phyloP scores from a whole-genome alignment of 2,797 vertebrate genomes.

The Rachycentron canadum region DNA sequence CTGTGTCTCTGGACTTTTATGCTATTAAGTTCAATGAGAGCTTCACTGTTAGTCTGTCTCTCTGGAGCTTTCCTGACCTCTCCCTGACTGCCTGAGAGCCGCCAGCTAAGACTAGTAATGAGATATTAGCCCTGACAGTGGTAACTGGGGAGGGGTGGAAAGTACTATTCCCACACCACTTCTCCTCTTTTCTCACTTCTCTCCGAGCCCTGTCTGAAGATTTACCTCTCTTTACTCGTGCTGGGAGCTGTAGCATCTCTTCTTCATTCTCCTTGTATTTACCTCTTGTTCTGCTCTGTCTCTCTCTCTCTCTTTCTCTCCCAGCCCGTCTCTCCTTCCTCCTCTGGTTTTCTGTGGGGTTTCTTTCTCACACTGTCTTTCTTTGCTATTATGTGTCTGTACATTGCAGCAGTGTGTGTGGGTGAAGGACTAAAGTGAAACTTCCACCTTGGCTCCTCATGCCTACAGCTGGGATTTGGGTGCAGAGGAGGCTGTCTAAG shows the following conservation, averaged over 20 bases:
- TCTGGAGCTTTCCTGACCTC: constrained; percentile 72
- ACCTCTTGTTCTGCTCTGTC: not conserved
- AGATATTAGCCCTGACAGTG: constrained; percentile 68
- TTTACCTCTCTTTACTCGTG: constrained; percentile 11
- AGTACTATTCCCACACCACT: constrained; percentile 48
- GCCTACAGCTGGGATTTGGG: constrained; percentile 35
- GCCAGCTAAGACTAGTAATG: constrained; percentile 69
- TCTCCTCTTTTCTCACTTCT: constrained; percentile 29
- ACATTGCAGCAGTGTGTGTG: constrained; percentile 46
- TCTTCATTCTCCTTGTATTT: constrained; percentile 7
- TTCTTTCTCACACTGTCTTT: not conserved
- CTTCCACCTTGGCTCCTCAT: constrained; percentile 25
- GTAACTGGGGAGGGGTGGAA: constrained; percentile 42
- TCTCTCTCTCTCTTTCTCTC: not conserved
- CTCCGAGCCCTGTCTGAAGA: constrained; percentile 10
- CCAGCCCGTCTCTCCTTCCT: not conserved
- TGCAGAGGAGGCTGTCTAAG: constrained; percentile 43
- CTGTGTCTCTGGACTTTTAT: constrained; percentile 55
- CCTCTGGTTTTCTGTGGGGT: not conserved
- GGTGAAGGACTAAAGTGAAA: constrained; percentile 42
- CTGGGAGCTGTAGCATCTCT: constrained; percentile 15
- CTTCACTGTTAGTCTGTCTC: constrained; percentile 42
- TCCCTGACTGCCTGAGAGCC: constrained; percentile 68
- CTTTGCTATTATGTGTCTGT: constrained; percentile 5
- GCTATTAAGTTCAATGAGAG: constrained; percentile 52